These are phyloP conservation scores for Nesometra sesokonis DNA, from an alignment of 35 echinoderm and acorn worm species.

Conservation along the genomic window DNA sequence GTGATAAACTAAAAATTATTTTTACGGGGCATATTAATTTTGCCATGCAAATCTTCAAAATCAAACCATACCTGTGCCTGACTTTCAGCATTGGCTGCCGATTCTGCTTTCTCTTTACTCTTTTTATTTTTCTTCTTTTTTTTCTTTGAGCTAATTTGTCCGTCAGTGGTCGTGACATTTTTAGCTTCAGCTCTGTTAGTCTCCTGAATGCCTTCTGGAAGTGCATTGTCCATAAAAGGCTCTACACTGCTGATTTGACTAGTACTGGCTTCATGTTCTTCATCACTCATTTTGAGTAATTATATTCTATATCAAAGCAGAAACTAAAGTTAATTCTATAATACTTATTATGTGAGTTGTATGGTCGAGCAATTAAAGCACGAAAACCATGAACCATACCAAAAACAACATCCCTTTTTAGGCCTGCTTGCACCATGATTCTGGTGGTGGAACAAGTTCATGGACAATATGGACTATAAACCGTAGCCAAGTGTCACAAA, in stretches of 20 bases:
- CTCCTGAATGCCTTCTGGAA: background rate
- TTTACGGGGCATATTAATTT: background rate
- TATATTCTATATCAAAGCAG: too few species aligned
- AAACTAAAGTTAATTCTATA: too few species aligned
- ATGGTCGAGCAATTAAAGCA: too few species aligned
- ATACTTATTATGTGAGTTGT: too few species aligned
- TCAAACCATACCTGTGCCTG: background rate
- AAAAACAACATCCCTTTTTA: too few species aligned
- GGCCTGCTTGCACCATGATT: too few species aligned
- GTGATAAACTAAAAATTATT: background rate
- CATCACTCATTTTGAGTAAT: background rate
- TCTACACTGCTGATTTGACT: background rate
- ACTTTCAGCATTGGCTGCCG: background rate
- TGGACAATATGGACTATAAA: too few species aligned
- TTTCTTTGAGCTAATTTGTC: background rate
- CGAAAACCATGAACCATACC: too few species aligned
- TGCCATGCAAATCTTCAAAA: background rate
- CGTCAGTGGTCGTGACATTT: background rate
- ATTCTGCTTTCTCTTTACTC: constrained; percentile 44
- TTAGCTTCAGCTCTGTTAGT: background rate
- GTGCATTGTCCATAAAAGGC: background rate
- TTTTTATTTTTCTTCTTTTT: constrained; percentile 88
- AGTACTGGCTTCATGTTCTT: background rate
- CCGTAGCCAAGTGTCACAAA: too few species aligned
- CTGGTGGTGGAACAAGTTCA: too few species aligned